Evolutionary conservation across 35 echinoderm and acorn worm species (phyloP), one percentile per base, ranked within the genome.

Genomic region (Ophiothrix spiculata): DNA sequence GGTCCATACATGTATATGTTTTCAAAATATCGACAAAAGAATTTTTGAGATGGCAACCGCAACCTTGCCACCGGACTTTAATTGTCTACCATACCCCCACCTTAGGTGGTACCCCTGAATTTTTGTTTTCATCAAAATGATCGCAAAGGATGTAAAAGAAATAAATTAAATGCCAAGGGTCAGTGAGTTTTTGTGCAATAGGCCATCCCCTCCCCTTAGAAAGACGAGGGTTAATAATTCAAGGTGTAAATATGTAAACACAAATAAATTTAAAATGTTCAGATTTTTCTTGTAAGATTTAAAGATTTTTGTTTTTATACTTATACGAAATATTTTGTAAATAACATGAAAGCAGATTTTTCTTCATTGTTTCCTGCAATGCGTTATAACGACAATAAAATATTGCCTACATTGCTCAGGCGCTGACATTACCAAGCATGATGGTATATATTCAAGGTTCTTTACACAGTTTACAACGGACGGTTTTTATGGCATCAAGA

Each of bases 401-500:
- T 77, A 0, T 60, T 46, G 34, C 35, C 16, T 82, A 14, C 49
- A 32, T 16, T 11, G 8, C 63, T 4, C 80, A 93, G 91, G 91
- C 21, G 91, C 86, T 35, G 91, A 93, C 56, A 77, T 88, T 33
- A 93, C 79, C 42, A 82, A 84, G 12, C 41, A 56, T 35, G 91
- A 93, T 40, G 91, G 91, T 6, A 83, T 93, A 31, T 93, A 93
- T 54, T 93, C 91, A 0, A 79, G 91, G 16, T 88, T 42, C 37
- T 88, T 93, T 64, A 93, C 91, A 21, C 69, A 93, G 23, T 88
- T 83, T 40, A 77, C 86, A 11, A 63, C 33, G 15, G 36, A 19
- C 1, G 91, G 91, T 29, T 93, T 93, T 76, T 93, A 93, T 74
- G 86, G 91, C 2, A 82, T 93, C 54, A 82, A 82, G 21, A 78